Percentiles rank a stretch among this genome's conserved stretches.
Evolutionary conservation across 1,140 invertebrate genomes (phyloP).

Genomic region (Drosophila orosa): DNA sequence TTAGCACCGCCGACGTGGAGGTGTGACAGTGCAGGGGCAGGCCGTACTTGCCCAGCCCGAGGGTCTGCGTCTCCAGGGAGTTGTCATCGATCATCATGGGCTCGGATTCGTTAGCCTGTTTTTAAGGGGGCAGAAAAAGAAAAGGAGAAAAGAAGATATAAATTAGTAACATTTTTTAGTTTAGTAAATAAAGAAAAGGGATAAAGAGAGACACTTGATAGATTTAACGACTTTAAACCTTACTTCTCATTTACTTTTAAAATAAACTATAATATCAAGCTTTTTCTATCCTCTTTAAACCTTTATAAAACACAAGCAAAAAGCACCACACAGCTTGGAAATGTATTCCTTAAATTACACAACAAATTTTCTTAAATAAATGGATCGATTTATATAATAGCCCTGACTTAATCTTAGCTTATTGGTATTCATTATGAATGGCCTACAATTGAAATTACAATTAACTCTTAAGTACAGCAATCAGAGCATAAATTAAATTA

Average conservation of each 20-base stretch:
- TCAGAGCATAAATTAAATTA: slow-evolving; percentile 48
- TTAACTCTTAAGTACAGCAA: slow-evolving; percentile 23
- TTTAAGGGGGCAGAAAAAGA: slow-evolving; percentile 8
- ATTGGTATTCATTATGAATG: slow-evolving; percentile 31
- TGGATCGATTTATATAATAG: slow-evolving; percentile 49
- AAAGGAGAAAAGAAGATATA: slow-evolving; percentile 1
- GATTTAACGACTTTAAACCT: too few species aligned
- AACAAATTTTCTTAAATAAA: slow-evolving; percentile 34
- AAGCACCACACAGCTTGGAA: slow-evolving; percentile 14
- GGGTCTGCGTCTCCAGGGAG: slow-evolving; percentile 38
- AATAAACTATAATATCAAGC: too few species aligned
- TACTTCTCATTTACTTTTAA: too few species aligned
- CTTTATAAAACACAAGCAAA: background rate
- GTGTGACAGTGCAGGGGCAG: slow-evolving; percentile 65
- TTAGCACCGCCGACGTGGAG: slow-evolving; percentile 57
- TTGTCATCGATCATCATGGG: slow-evolving; percentile 66
- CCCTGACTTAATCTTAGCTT: slow-evolving; percentile 18
- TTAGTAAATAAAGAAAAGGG: background rate
- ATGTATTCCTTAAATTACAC: background rate
- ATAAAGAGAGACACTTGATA: background rate
- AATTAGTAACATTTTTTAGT: slow-evolving; percentile 26
- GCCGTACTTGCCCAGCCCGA: slow-evolving; percentile 24
- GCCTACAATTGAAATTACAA: slow-evolving; percentile 31
- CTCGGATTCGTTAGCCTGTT: slow-evolving; percentile 29
- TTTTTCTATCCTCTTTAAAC: background rate